These are phyloP conservation scores for Polyodon spathula DNA, from an alignment of 2,113 vertebrate species.

Conservation along the genomic window DNA sequence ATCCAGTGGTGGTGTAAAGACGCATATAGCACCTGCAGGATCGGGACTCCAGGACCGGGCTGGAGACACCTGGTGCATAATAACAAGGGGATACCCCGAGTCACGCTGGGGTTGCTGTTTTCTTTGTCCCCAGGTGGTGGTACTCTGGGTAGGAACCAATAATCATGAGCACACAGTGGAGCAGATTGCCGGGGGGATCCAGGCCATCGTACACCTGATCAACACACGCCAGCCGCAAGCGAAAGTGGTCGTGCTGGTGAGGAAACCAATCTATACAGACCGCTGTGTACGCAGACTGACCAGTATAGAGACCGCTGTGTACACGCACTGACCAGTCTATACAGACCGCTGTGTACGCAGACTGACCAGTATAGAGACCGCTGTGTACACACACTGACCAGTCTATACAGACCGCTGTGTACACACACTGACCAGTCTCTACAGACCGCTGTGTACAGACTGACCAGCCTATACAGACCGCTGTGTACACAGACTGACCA, in stretches of 20 bases:
- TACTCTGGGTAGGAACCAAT: conserved; percentile 95
- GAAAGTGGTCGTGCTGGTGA: conserved; percentile 85
- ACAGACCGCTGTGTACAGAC: too few relatives aligned
- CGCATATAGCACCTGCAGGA: too few relatives aligned
- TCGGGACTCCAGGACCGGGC: background rate
- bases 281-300: too few relatives aligned
- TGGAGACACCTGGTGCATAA: background rate
- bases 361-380: too few relatives aligned
- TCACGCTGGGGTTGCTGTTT: background rate
- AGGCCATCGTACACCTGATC: conserved; percentile 77
- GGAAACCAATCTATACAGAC: conserved; percentile 8
- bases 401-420: too few relatives aligned
- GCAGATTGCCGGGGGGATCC: conserved; percentile 84
- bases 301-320: conserved; percentile 2
- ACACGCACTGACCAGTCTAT: background rate
- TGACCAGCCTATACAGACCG: too few relatives aligned
- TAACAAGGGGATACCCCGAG: background rate
- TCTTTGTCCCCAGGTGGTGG: conserved; percentile 67
- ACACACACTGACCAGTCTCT: too few relatives aligned
- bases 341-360: background rate
- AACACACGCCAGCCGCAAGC: conserved; percentile 78
- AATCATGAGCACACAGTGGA: conserved; percentile 87
- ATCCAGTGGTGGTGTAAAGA: too few relatives aligned
- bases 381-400: too few relatives aligned
- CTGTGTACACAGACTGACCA: too few relatives aligned